Evolutionary conservation across 2,888 invertebrate species (phyloP), one percentile per base, ranked within the genome.

Genomic region (Poecilus cupreus): DNA sequence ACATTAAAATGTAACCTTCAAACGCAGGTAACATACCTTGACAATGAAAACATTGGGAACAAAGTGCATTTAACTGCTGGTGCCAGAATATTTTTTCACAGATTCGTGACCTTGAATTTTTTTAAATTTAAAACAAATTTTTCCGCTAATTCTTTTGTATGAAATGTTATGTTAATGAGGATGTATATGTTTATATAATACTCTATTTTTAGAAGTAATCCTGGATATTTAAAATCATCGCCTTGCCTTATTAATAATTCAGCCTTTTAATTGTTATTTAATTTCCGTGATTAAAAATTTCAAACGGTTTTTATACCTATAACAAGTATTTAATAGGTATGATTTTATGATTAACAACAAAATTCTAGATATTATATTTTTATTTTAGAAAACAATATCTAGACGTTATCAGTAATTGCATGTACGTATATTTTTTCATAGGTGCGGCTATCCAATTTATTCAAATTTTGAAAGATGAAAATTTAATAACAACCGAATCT

Each of bases 401-500:
- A n/a, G 1, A 1, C 32, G 32, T 57, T 60, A 24, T 26, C 22
- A 16, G 37, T 32, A 18, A 16, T 68, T 32, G 8, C 5, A 32
- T 8, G 4, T 32, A 32, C 32, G 32, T 32, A 5, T 6, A 6
- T 32, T 32, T 26, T 37, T 37, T 68, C 32, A 37, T 32, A 68
- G 64, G 37, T 37, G 64, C 37, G 18, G 16, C 39, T 37, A 37
- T 68, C 13, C 13, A 68, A 18, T 68, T 68, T 20, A 68, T 68
- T 8, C 32, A 68, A 37, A 16, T 68, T 68, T 20, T 68, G 18
- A 37, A 68, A 13, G 37, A 68, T 68, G 18, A 68, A 13, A 37
- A 37, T 37, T 68, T 10, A 8, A 37, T 68, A 37, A 68, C 37
- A 68, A 16, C 39, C 10, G 18, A 32, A 0, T 37, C 64, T 10